Conservation (phyloP, 2,113 vertebrate genomes). For the Corynorhinus townsendii region DNA sequence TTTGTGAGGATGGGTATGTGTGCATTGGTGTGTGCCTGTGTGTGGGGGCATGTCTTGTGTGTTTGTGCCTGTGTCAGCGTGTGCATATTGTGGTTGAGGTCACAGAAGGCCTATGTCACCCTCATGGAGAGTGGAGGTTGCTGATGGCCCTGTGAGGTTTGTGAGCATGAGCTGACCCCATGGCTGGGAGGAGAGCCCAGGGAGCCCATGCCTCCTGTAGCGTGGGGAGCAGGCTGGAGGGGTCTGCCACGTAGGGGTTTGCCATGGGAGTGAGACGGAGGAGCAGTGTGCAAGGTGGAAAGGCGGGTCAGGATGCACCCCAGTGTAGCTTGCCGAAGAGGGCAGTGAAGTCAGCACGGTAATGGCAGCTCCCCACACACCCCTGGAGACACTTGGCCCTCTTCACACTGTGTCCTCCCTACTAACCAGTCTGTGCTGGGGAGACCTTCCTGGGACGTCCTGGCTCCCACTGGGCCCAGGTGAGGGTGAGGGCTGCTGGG, state of each 20-base stretch:
- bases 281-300: background rate
- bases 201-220: background rate
- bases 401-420: background rate
- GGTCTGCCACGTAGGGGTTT: background rate
- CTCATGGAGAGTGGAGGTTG: fast-evolving
- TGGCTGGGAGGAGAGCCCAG: too few relatives aligned
- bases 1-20: background rate
- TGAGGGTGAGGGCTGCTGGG: background rate
- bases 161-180: background rate
- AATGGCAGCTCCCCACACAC: background rate
- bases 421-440: background rate
- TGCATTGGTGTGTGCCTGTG: background rate
- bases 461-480: background rate
- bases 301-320: background rate
- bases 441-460: background rate
- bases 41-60: background rate
- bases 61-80: too few relatives aligned
- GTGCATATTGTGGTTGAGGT: background rate
- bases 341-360: background rate
- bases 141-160: fast-evolving
- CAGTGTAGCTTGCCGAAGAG: background rate
- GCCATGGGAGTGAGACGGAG: too few relatives aligned
- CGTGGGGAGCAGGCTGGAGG: too few relatives aligned
- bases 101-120: background rate
- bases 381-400: background rate